phyloP scores from a whole-genome alignment of 2,113 vertebrate species.

The Dermatemys mawii region DNA sequence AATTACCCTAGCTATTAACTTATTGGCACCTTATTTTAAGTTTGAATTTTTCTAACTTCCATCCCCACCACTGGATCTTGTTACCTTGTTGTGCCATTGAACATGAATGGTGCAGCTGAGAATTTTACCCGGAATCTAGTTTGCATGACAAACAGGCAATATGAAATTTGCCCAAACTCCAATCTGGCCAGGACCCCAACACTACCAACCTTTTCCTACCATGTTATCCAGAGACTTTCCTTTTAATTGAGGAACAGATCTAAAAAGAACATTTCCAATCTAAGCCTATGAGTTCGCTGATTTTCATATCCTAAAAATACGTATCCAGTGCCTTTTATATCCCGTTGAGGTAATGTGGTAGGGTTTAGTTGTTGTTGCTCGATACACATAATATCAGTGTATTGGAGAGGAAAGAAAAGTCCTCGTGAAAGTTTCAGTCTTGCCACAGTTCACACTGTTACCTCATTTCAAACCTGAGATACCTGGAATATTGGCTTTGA shows the following conservation, averaged over 20 bases:
- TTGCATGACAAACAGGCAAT: not conserved
- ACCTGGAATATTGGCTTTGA: not conserved
- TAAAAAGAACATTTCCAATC: not conserved
- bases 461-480: not conserved
- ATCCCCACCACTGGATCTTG: not conserved
- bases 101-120: not conserved
- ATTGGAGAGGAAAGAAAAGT: not conserved
- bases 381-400: not conserved
- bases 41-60: not conserved
- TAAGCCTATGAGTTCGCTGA: not conserved
- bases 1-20: not conserved
- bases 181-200: too few species aligned
- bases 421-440: not conserved
- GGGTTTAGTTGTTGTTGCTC: not conserved
- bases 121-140: not conserved
- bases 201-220: not conserved
- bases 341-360: not conserved
- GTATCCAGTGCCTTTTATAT: not conserved
- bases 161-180: not conserved
- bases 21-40: not conserved
- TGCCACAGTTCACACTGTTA: conserved; percentile 17
- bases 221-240: not conserved
- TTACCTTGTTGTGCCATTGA: not conserved
- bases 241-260: not conserved
- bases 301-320: not conserved